Evolutionary conservation across 1,140 invertebrate species (phyloP).

Genomic region (Diorhabda carinulata): DNA sequence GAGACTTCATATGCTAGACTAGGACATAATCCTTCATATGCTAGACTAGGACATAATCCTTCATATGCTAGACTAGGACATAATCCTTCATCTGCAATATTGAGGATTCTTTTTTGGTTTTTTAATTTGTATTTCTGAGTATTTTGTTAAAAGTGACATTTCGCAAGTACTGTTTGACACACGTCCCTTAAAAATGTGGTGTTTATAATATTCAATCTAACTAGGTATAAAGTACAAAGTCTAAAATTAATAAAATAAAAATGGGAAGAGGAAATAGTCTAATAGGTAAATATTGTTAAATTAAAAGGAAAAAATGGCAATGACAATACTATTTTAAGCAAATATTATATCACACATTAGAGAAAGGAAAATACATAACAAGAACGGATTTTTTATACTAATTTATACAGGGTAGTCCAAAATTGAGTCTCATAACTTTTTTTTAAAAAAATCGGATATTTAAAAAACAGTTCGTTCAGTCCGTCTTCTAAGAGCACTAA

Average conservation of each 20-base stretch:
- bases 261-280: conserved; percentile 3
- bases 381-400: conserved; percentile 1
- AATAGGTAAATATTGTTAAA: conserved; percentile 9
- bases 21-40: no score
- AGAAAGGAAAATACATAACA: conserved; percentile 19
- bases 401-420: background rate
- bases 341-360: conserved; percentile 18
- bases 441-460: no score
- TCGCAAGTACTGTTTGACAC: background rate
- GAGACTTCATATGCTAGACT: no score
- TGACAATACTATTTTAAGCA: conserved; percentile 19
- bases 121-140: no score
- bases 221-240: conserved; percentile 17
- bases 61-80: no score
- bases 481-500: no score
- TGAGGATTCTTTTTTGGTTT: no score
- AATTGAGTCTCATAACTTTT: background rate
- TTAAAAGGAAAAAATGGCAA: conserved; percentile 14
- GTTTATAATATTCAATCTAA: conserved; percentile 4
- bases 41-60: no score
- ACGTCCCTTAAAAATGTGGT: background rate
- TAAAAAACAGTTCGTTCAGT: no score
- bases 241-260: conserved; percentile 9
- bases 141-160: background rate
- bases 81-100: no score